A percentile compares a stretch with the other conserved stretches of the same genome.
These are phyloP conservation scores for Spilogale gracilis DNA, from an alignment of 2,113 vertebrate genomes.

Conservation along the genomic window DNA sequence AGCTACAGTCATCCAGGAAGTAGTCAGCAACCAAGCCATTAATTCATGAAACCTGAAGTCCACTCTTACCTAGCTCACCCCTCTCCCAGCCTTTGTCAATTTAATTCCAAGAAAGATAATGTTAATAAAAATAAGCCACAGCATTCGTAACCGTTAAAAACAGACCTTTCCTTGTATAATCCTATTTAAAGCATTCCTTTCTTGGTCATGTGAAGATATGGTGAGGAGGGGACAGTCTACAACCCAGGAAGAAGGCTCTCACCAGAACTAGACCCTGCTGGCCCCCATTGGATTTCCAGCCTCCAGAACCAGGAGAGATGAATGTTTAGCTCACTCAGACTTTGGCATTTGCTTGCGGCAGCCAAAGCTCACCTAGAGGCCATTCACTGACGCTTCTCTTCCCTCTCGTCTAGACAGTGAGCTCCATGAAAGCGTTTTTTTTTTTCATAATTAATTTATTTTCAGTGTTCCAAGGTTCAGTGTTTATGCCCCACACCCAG, in stretches of 20 bases:
- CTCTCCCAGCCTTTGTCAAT: neutral
- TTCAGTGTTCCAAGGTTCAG: too few relatives aligned
- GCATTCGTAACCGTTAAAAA: neutral
- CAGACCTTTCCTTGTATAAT: neutral
- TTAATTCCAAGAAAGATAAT: neutral
- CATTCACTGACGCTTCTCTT: neutral
- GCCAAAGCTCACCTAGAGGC: neutral
- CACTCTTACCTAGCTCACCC: neutral
- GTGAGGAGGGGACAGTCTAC: neutral
- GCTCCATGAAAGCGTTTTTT: neutral
- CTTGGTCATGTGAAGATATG: neutral
- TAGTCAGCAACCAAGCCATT: neutral
- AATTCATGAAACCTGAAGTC: neutral
- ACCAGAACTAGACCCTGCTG: fast-evolving
- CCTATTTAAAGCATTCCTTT: neutral
- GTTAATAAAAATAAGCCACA: neutral
- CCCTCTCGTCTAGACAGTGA: neutral
- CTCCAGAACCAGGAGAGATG: neutral
- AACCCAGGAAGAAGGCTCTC: too few relatives aligned
- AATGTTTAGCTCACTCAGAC: neutral
- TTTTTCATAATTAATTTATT: too few relatives aligned
- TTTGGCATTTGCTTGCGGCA: fast-evolving
- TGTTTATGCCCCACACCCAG: too few relatives aligned
- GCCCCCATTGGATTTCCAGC: neutral
- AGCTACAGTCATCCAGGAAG: neutral